Evolutionary conservation across 2,888 invertebrate genomes (phyloP).

Genomic region (Oxytorus armatus): DNA sequence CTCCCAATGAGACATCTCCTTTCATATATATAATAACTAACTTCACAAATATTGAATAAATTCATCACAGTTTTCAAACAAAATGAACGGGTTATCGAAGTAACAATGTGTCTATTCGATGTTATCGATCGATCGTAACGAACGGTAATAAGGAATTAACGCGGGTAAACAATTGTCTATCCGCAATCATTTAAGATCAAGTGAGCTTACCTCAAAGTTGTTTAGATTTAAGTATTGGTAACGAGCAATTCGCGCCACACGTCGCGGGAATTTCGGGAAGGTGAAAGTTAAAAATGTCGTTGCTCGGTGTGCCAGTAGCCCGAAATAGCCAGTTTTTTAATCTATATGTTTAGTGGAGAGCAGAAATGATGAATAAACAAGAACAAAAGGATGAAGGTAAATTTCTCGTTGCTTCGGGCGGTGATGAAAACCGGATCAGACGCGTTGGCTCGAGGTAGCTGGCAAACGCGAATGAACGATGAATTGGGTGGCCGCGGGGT

Average conservation of each 20-base stretch:
- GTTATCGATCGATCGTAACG: background rate
- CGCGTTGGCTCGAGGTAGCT: slow-evolving; percentile 8
- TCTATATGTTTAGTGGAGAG: background rate
- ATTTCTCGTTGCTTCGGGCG: background rate
- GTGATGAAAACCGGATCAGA: slow-evolving; percentile 10
- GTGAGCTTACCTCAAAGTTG: no score
- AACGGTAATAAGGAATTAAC: background rate
- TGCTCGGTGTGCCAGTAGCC: background rate
- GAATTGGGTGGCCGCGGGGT: slow-evolving; percentile 18
- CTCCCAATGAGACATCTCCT: no score
- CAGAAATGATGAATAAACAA: slow-evolving; percentile 1
- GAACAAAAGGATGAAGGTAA: background rate
- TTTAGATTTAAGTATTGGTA: no score
- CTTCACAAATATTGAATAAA: no score
- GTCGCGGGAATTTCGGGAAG: background rate
- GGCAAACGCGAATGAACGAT: slow-evolving; percentile 16
- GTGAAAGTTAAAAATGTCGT: background rate
- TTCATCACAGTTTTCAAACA: no score
- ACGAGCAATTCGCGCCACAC: background rate
- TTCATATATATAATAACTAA: no score
- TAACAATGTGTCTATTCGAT: background rate
- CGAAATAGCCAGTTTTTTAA: background rate
- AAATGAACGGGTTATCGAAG: no score
- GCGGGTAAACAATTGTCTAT: no score
- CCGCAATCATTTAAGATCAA: no score